Percentiles rank a stretch among this genome's conserved stretches.
phyloP scores from a whole-genome alignment of 2,797 vertebrate species.

The Argya squamiceps region DNA sequence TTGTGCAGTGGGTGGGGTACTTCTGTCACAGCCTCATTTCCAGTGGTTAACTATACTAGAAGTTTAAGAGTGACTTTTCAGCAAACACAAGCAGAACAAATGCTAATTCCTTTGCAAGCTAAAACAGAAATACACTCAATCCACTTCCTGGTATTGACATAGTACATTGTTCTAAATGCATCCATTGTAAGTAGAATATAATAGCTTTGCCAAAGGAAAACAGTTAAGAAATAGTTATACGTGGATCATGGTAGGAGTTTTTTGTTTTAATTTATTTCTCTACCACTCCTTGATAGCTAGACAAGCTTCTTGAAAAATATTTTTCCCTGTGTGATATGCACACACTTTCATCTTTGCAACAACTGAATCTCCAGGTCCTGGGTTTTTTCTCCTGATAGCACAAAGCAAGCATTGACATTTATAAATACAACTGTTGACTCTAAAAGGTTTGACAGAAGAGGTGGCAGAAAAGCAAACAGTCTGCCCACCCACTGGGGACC shows the following conservation, averaged over 20 bases:
- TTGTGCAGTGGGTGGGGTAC: not conserved
- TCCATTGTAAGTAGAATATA: slow-evolving; percentile 82
- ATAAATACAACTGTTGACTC: slow-evolving; percentile 32
- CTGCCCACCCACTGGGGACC: not conserved
- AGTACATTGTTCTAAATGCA: slow-evolving; percentile 82
- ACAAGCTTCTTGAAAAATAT: not conserved
- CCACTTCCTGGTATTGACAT: slow-evolving; percentile 86
- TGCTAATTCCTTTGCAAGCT: slow-evolving; percentile 40
- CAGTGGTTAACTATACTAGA: not conserved
- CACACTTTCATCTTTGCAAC: not conserved
- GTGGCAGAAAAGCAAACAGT: slow-evolving; percentile 40
- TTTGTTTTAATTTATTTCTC: slow-evolving; percentile 30
- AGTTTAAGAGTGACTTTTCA: slow-evolving; percentile 19
- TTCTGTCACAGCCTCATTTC: not conserved
- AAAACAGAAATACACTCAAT: slow-evolving; percentile 49
- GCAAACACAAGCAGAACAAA: slow-evolving; percentile 28
- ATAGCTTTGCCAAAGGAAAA: slow-evolving; percentile 71
- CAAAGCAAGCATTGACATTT: slow-evolving; percentile 3
- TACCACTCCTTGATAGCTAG: slow-evolving; percentile 9
- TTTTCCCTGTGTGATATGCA: not conserved
- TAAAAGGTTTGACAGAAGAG: slow-evolving; percentile 1
- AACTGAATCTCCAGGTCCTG: not conserved
- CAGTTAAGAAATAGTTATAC: slow-evolving; percentile 4
- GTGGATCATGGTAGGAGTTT: not conserved
- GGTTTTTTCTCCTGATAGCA: not conserved